phyloP scores from a whole-genome alignment of 2,888 invertebrate genomes.

The Cetonia aurata region DNA sequence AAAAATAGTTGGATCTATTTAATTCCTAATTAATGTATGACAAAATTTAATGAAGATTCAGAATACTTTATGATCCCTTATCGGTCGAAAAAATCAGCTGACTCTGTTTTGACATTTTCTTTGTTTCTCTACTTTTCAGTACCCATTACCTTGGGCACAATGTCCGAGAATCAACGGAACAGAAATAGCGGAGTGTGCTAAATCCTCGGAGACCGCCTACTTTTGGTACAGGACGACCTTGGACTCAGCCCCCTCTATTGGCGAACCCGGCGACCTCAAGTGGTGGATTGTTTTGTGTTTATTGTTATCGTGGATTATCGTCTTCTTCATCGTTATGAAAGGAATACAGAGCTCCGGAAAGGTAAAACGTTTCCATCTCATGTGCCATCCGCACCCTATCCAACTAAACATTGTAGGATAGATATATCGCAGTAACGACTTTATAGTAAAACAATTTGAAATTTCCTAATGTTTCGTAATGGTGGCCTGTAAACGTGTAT shows the following conservation, averaged over 20 bases:
- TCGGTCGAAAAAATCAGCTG: too few relatives aligned
- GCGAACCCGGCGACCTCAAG: conserved; percentile 85
- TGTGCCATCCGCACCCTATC: conserved; percentile 26
- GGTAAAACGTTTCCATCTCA: conserved; percentile 66
- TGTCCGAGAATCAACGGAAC: conserved; percentile 82
- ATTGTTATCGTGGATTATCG: conserved; percentile 88
- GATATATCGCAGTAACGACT: conserved; percentile 32
- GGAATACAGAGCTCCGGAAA: conserved; percentile 97
- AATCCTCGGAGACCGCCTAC: conserved; percentile 89
- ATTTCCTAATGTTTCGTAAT: conserved; percentile 26
- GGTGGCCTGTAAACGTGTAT: conserved; percentile 29
- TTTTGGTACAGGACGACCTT: conserved; percentile 94
- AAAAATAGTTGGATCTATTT: too few relatives aligned
- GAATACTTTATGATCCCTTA: too few relatives aligned
- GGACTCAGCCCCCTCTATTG: conserved; percentile 88
- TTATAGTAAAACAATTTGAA: conserved; percentile 26
- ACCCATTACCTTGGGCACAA: conserved; percentile 85
- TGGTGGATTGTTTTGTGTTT: conserved; percentile 95
- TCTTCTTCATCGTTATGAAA: conserved; percentile 96
- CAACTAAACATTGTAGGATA: conserved; percentile 37
- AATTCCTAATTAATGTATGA: too few relatives aligned
- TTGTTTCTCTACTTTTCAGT: conserved; percentile 67
- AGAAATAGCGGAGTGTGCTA: conserved; percentile 80
- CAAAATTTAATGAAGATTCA: too few relatives aligned
- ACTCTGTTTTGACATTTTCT: too few relatives aligned